Conservation (phyloP, 1,140 invertebrate genomes). For the Ctenoplectra terminalis region DNA sequence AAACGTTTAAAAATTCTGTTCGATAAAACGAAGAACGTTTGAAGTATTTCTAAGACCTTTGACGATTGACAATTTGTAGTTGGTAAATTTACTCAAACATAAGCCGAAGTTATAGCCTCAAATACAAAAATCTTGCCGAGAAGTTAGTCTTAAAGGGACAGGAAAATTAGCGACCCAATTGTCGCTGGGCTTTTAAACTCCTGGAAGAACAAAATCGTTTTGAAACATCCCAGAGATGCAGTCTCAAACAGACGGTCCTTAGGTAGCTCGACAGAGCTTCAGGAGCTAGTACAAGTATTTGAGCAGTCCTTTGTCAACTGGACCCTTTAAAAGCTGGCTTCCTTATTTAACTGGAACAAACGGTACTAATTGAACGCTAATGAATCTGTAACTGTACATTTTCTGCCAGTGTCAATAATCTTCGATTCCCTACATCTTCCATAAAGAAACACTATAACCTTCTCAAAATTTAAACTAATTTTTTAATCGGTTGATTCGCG, state of each 20-base stretch:
- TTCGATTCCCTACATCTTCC: neutral
- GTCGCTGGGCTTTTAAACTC: neutral
- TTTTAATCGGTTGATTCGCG: too few species aligned
- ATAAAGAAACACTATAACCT: too few species aligned
- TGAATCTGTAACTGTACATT: slow-evolving; percentile 69
- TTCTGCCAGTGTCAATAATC: slow-evolving; percentile 36
- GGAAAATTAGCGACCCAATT: slow-evolving; percentile 20
- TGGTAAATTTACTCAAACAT: neutral
- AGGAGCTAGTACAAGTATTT: slow-evolving; percentile 65
- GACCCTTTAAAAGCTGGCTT: slow-evolving; percentile 67
- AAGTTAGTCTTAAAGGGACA: neutral
- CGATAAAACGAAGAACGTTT: neutral
- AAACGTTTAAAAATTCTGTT: neutral
- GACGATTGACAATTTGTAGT: slow-evolving; percentile 14
- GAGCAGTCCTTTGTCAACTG: slow-evolving; percentile 75
- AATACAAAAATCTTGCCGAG: neutral
- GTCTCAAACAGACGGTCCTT: neutral
- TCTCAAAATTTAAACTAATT: too few species aligned
- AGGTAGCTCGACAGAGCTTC: slow-evolving; percentile 39
- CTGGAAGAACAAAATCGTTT: neutral
- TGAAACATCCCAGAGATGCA: neutral
- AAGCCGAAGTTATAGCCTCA: neutral
- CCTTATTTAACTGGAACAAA: slow-evolving; percentile 76
- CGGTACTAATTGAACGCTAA: slow-evolving; percentile 81
- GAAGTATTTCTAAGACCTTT: neutral